These are phyloP conservation scores for Notolabrus celidotus DNA, from an alignment of 2,797 vertebrate species.

Conservation along the genomic window DNA sequence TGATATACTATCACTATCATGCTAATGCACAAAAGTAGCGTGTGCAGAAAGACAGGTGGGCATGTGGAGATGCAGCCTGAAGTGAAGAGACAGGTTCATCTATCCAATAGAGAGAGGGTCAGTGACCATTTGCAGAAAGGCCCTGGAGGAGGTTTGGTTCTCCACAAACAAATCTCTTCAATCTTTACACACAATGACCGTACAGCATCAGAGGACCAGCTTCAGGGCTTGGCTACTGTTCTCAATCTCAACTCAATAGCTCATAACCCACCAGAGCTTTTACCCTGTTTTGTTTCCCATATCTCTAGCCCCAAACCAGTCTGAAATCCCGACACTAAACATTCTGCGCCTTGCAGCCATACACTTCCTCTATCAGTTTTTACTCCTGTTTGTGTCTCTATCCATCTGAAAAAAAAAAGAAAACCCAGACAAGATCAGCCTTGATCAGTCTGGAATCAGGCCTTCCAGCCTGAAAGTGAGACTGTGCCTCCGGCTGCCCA, in stretches of 20 bases:
- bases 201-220: constrained; percentile 19
- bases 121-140: constrained; percentile 55
- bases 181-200: constrained; percentile 34
- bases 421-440: constrained; percentile 19
- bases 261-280: constrained; percentile 37
- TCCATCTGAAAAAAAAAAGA: neutral
- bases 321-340: constrained; percentile 28
- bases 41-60: constrained; percentile 53
- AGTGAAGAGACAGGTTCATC: constrained; percentile 45
- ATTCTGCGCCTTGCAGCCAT: constrained; percentile 28
- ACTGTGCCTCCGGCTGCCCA: constrained; percentile 7
- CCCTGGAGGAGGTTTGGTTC: constrained; percentile 52
- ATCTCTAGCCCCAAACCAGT: constrained; percentile 25
- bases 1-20: constrained; percentile 1
- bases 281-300: neutral
- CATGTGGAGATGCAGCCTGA: constrained; percentile 39
- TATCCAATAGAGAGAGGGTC: constrained; percentile 33
- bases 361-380: constrained; percentile 19
- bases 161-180: constrained; percentile 50
- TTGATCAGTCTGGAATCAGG: constrained; percentile 14
- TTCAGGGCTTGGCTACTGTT: constrained; percentile 58
- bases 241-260: constrained; percentile 54
- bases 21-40: constrained; percentile 34
- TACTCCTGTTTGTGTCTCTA: neutral
- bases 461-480: constrained; percentile 19